These are phyloP conservation scores for Euthynnus affinis DNA, from an alignment of 2,797 vertebrate genomes.

Conservation along the genomic window DNA sequence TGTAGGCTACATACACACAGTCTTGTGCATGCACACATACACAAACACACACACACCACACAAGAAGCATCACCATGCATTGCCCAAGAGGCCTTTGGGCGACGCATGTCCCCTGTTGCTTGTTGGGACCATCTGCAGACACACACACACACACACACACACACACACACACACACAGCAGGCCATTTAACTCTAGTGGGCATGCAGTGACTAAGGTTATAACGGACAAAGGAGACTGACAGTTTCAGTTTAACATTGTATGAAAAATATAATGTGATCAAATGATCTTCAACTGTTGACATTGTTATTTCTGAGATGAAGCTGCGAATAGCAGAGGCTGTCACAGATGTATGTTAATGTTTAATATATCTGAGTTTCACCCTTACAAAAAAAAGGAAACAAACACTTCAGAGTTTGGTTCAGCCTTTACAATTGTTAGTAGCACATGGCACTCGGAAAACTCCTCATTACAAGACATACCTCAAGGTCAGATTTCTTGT, in stretches of 20 bases:
- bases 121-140: slow-evolving; percentile 11
- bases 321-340: background rate
- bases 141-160: background rate
- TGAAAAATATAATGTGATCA: background rate
- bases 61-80: slow-evolving; percentile 25
- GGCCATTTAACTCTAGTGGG: background rate
- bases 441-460: background rate
- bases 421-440: background rate
- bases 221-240: background rate
- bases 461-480: background rate
- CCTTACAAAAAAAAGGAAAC: no score
- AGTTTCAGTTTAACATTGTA: background rate
- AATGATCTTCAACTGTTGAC: slow-evolving; percentile 9
- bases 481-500: background rate
- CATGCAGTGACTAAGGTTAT: background rate
- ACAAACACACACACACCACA: background rate
- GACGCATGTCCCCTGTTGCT: slow-evolving; percentile 29
- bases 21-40: background rate
- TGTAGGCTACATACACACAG: slow-evolving; percentile 6
- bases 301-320: background rate
- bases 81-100: slow-evolving; percentile 33
- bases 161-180: background rate
- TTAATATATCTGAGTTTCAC: background rate
- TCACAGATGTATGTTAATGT: background rate
- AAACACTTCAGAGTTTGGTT: no score